Evolutionary conservation across 2,113 vertebrate genomes (phyloP), one percentile per base, ranked within the genome.

Genomic region (Dipodomys ordii): DNA sequence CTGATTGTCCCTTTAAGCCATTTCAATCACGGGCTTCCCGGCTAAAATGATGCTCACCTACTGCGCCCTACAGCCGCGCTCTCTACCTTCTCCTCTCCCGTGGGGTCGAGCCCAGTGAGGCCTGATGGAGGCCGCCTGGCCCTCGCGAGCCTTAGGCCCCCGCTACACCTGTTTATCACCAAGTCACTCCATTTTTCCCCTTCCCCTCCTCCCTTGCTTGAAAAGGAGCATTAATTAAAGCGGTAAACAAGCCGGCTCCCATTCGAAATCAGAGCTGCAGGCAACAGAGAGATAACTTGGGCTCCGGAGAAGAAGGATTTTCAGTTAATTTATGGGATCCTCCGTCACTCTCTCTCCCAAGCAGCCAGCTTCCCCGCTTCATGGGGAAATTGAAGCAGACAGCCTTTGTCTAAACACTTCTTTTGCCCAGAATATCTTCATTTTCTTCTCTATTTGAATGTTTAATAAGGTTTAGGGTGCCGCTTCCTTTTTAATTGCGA

Each of bases 221-320:
- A 98, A 98, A 98, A 98, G 98, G 96, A 98, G 98, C 98, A 97
- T 98, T 98, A 98, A 98, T 99, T 99, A 98, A 98, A 97, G 97
- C 97, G 97, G 98, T 98, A 98, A 98, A 98, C 98, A 98, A 98
- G 98, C 95, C 96, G 96, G 98, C 92, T 98, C 97, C 98, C 97
- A 95, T 98, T 98, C 98, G 98, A 98, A 98, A 98, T 98, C 98
- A 97, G 98, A 97, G 98, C 98, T 98, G 98, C 98, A 98, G 98
- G 98, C 98, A 98, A 98, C 94, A 95, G 88, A 98, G 98, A 99
- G 98, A 98, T 98, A 98, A 98, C 98, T 98, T 98, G 97, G 97
- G 98, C 98, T 98, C 98, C 97, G 93, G 98, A 98, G 98, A 98
- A 98, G 98, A 98, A 98, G 98, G 98, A 98, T 98, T 98, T 98